Evolutionary conservation across 2,113 vertebrate species (phyloP).

Genomic region (Ceuthmochares aereus): DNA sequence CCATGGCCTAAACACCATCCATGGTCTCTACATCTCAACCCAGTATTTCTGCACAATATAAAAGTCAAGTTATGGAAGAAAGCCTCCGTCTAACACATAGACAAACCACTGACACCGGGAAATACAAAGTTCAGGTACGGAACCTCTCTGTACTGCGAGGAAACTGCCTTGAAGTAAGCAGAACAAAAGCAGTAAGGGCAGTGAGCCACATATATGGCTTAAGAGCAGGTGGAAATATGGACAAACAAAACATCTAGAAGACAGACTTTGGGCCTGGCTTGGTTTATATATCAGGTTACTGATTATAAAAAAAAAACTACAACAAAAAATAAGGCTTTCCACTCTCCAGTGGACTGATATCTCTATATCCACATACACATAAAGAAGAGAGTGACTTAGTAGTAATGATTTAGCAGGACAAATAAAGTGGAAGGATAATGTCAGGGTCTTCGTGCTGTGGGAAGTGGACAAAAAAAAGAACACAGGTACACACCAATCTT

Average conservation of each 20-base stretch:
- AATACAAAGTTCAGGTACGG: not conserved
- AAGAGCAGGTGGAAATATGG: not conserved
- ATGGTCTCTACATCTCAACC: not conserved
- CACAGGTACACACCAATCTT: not conserved
- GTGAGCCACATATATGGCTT: not conserved
- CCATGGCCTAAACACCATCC: not conserved
- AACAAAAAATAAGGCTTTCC: not conserved
- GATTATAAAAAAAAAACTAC: not conserved
- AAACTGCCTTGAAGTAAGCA: not conserved
- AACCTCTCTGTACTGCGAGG: not conserved
- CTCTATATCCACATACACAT: accelerated
- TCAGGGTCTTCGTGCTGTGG: not conserved
- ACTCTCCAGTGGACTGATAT: not conserved
- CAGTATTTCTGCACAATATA: not conserved
- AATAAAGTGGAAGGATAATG: not conserved
- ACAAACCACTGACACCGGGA: not conserved
- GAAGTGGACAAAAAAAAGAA: not conserved
- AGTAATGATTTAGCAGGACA: not conserved
- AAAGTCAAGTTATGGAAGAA: not conserved
- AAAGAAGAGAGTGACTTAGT: not conserved
- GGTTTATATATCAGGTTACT: not conserved
- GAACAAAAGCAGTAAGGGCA: not conserved
- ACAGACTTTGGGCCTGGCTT: not conserved
- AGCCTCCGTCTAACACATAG: not conserved
- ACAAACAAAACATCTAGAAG: not conserved